A percentile compares a stretch with the other conserved stretches of the same genome.
These are phyloP conservation scores for Cyprinodon brontotheroides DNA, from an alignment of 2,113 vertebrate species.

Conservation along the genomic window DNA sequence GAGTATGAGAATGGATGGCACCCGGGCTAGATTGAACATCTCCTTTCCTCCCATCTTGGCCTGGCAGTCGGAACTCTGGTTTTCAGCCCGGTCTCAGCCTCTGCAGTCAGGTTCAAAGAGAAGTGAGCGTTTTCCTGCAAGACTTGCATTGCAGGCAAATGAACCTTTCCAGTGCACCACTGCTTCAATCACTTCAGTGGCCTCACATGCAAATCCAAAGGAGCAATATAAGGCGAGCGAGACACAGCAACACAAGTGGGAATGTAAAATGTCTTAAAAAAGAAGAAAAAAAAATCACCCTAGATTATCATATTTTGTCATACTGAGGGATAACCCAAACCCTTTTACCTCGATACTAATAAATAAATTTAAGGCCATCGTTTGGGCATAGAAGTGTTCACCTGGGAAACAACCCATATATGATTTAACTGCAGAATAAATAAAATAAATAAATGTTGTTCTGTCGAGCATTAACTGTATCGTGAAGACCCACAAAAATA, in stretches of 20 bases:
- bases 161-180: constrained; percentile 31
- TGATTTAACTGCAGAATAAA: not conserved
- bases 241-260: not conserved
- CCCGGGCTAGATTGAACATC: constrained; percentile 8
- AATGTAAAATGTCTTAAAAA: not conserved
- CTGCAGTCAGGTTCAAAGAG: not conserved
- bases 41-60: constrained; percentile 27
- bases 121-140: constrained; percentile 3
- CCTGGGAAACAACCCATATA: not conserved
- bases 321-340: not conserved
- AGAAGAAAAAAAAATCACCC: not conserved
- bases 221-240: constrained; percentile 14
- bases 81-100: constrained; percentile 7
- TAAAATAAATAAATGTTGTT: no score
- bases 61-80: not conserved
- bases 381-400: not conserved
- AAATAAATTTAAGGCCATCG: not conserved
- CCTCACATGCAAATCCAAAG: constrained; percentile 76
- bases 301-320: not conserved
- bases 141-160: constrained; percentile 71
- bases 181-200: constrained; percentile 30
- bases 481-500: no score
- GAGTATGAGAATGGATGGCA: constrained; percentile 76
- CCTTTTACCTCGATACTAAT: not conserved
- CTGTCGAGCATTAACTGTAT: no score